Conservation (phyloP, 2,797 vertebrate species). For the Chaunax sp. region DNA sequence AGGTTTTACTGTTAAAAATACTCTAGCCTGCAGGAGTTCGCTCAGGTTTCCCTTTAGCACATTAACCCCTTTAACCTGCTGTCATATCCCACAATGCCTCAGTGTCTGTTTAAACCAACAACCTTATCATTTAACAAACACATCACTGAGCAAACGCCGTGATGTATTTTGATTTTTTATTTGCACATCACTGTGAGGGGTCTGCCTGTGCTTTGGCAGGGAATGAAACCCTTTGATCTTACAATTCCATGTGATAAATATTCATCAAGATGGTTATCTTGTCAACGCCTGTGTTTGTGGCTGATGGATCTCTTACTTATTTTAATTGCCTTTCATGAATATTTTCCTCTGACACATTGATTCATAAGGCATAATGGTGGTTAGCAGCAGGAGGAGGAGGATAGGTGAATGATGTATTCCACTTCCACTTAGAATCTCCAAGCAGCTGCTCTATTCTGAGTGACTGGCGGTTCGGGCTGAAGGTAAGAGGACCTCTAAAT, state of each 20-base stretch:
- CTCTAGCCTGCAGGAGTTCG: constrained; percentile 29
- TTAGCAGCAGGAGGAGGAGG: constrained; percentile 38
- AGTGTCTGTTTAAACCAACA: constrained; percentile 56
- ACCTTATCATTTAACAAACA: constrained; percentile 48
- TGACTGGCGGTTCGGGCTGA: constrained; percentile 59
- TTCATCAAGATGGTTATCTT: constrained; percentile 65
- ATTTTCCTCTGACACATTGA: constrained; percentile 41
- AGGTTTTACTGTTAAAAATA: constrained; percentile 37
- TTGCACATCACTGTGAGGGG: constrained; percentile 18
- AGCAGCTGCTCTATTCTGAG: constrained; percentile 56
- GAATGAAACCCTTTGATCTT: constrained; percentile 52
- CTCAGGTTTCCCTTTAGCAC: constrained; percentile 36
- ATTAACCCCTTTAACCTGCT: constrained; percentile 33
- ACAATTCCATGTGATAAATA: constrained; percentile 50
- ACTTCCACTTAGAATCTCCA: constrained; percentile 30
- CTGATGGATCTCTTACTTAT: constrained; percentile 57
- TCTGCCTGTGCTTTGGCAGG: constrained; percentile 22
- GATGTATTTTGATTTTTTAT: constrained; percentile 11
- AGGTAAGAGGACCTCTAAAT: constrained; percentile 59
- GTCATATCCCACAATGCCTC: constrained; percentile 28
- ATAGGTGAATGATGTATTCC: constrained; percentile 52
- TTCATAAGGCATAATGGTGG: constrained; percentile 27
- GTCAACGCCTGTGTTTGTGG: constrained; percentile 61
- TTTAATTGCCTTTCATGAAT: constrained; percentile 70
- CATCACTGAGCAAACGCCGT: constrained; percentile 20